Percentiles rank a stretch among this genome's conserved stretches.
Evolutionary conservation across 1,140 invertebrate genomes (phyloP).

Genomic region (Thaumatotibia leucotreta): DNA sequence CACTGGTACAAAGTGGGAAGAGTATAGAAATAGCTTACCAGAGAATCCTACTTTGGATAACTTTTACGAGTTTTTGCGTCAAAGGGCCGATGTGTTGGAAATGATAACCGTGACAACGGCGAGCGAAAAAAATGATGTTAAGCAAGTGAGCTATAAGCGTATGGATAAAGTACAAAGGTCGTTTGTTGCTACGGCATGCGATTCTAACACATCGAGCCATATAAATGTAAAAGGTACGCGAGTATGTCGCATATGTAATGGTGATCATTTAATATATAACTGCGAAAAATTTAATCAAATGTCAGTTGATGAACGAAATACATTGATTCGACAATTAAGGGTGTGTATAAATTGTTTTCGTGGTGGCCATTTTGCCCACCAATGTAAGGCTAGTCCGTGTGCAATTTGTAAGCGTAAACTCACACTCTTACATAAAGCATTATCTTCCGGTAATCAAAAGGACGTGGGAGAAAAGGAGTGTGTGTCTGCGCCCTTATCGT

Average conservation of each 20-base stretch:
- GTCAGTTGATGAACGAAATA: not conserved
- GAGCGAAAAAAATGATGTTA: not conserved
- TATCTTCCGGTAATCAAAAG: not conserved
- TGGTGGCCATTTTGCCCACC: conserved; percentile 2
- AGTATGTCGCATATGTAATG: not conserved
- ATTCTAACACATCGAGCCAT: not conserved
- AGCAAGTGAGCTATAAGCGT: not conserved
- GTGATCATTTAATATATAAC: not conserved
- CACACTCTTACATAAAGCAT: not conserved
- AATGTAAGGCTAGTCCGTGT: not conserved
- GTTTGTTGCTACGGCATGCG: not conserved
- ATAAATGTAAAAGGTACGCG: not conserved
- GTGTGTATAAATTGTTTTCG: not conserved
- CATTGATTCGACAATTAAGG: not conserved
- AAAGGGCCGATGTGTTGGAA: not conserved
- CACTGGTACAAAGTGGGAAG: not conserved
- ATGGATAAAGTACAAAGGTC: not conserved
- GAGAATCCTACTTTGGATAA: not conserved
- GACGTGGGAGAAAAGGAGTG: not conserved
- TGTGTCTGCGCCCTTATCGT: not conserved
- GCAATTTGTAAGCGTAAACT: not conserved
- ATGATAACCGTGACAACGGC: not conserved
- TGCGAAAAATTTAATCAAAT: not conserved
- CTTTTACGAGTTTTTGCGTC: not conserved
- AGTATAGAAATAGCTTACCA: not conserved